Conservation (phyloP, 2,113 vertebrate genomes). For the Lasiurus borealis region DNA sequence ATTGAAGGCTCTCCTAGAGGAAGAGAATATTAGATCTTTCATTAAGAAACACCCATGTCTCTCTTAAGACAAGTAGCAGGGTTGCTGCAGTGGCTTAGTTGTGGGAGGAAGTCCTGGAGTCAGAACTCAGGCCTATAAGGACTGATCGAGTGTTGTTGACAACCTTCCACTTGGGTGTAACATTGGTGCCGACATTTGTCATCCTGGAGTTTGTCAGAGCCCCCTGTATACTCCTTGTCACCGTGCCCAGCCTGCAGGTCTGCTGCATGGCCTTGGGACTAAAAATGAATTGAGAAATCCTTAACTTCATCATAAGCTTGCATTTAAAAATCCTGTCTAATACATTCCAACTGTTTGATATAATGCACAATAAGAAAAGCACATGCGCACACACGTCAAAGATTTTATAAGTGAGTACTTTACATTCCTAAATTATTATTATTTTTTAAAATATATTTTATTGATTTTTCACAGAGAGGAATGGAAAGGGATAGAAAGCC, state of each 20-base stretch:
- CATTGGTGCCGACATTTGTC: too few relatives aligned
- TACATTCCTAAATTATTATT: neutral
- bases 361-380: neutral
- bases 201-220: rapidly evolving
- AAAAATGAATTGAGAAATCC: neutral
- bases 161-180: rapidly evolving
- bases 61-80: too few relatives aligned
- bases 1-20: neutral
- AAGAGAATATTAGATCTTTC: neutral
- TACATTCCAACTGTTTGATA: neutral
- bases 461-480: too few relatives aligned
- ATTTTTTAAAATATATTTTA: too few relatives aligned
- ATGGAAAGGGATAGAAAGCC: too few relatives aligned
- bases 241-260: too few relatives aligned
- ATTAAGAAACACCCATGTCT: neutral
- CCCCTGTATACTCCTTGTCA: neutral
- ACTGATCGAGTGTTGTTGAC: too few relatives aligned
- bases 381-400: too few relatives aligned
- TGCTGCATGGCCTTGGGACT: too few relatives aligned
- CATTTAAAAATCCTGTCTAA: neutral
- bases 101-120: neutral
- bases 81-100: rapidly evolving
- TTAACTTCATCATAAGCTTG: neutral
- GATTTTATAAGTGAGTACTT: too few relatives aligned
- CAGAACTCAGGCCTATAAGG: neutral